Evolutionary conservation across 2,888 invertebrate genomes (phyloP), one percentile per base, ranked within the genome.

Genomic region (Dexiosoma caninum): DNA sequence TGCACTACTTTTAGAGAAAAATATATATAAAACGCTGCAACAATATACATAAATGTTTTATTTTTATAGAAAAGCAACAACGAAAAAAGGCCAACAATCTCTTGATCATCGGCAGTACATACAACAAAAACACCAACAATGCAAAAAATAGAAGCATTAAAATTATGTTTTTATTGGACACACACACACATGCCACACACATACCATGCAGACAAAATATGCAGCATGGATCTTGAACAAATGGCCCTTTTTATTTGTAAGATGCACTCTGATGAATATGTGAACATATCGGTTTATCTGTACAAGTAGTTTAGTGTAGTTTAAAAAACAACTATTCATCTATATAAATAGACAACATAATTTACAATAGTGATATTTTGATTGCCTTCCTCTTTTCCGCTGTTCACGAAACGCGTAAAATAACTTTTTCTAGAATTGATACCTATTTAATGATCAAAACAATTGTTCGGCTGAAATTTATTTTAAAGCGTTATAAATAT

Each of bases 1-100:
- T 81, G 80, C 80, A 81, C 80, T 81, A 81, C 76, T 76, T 81
- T 76, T 72, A 59, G 69, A 62, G 40, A 53, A 3, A 75, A 66
- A 64, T 44, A 46, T 12, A 60, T 44, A 51, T 5, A 49, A 67
- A 64, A 51, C 9, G 12, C 6, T 42, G 44, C 21, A 57, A 69
- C 57, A 46, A 46, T 23, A 27, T 10, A 60, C 32, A 42, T 37
- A 12, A 21, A 30, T 30, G 8, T 16, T 51, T 27, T 27, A 37
- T 49, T 30, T 44, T 9, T 60, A 53, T 23, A 64, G 3, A 44
- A 59, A 66, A 66, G 51, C 7, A 46, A 49, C 19, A 59, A 51
- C 1, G 42, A 55, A 59, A 81, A 67, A 62, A 77, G 59, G 67
- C 66, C 71, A 81, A 66, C 77, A 74, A 60, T 55, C 67, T 67